Conservation (phyloP, 2,113 vertebrate species). For the Eulemur macaco region DNA sequence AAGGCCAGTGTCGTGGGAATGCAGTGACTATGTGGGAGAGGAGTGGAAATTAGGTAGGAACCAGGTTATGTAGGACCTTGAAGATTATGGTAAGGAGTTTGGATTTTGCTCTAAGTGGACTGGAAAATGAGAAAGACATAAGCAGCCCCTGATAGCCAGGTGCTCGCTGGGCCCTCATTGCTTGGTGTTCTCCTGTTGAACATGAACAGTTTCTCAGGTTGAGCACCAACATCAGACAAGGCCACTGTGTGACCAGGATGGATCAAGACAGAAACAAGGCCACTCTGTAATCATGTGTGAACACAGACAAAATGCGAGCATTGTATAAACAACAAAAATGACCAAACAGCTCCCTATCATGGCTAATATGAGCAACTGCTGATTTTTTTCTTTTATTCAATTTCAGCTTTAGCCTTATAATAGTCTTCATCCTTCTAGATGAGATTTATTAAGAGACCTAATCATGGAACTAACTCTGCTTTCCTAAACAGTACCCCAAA, state of each 20-base stretch:
- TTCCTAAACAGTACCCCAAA: background rate
- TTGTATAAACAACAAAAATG: background rate
- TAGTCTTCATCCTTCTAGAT: background rate
- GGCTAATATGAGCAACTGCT: background rate
- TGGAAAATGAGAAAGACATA: background rate
- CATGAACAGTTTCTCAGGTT: background rate
- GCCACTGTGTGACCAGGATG: background rate
- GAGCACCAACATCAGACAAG: background rate
- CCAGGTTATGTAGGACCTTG: background rate
- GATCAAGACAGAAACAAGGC: background rate
- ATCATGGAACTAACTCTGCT: background rate
- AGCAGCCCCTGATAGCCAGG: background rate
- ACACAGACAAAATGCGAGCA: background rate
- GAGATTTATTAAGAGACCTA: background rate
- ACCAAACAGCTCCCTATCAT: background rate
- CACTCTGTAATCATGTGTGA: background rate
- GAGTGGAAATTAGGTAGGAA: background rate
- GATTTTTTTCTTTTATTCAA: background rate
- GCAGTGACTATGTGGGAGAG: too few species aligned
- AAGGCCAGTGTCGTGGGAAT: background rate
- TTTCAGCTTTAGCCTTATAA: background rate
- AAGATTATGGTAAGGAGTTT: background rate
- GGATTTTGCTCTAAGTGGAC: background rate
- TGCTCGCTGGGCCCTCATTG: too few species aligned
- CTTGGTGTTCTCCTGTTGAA: background rate